Evolutionary conservation across 1,140 invertebrate species (phyloP), one percentile per base, ranked within the genome.

Genomic region (Mya arenaria): DNA sequence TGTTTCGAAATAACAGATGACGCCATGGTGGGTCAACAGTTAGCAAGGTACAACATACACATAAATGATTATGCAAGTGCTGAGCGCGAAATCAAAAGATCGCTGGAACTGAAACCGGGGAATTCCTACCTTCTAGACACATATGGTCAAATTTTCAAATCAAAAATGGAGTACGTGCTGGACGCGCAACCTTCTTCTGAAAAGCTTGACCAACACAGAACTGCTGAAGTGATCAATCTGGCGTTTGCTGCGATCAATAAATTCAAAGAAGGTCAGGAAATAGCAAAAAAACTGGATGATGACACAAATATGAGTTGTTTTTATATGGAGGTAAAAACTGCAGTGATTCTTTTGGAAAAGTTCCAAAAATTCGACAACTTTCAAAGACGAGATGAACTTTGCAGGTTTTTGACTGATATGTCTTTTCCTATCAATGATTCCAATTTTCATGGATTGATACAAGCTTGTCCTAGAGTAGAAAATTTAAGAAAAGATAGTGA

Each of bases 11-110:
- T 72, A 25, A 72, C 44, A 25, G n/a, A 28, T 13, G 68, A 72
- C 28, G n/a, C 68, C 39, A 44, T 72, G 36, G 44, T 72, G 19
- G 68, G 68, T 44, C 68, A 72, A 32, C 68, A 72, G 44, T 28
- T 72, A 23, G 44, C 68, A 52, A 52, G 68, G 23, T 55, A 32
- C 32, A 23, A 55, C 30, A 55, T 55, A 28, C 34, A 0, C 5
- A 32, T 32, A 10, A 30, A 55, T 4, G 28, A 32, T 15, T 72
- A 32, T 55, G 44, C 23, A 44, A 25, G 30, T 0, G 68, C 68
- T 25, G 23, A 32, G 23, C 5, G 19, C 19, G 32, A 28, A 4
- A 72, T 72, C 32, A 17, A 55, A 55, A 72, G 44, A 32, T 72
- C 23, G 17, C 28, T 52, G 23, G 13, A 30, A 34, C 0, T 55